phyloP scores from a whole-genome alignment of 2,888 invertebrate species.

The Hirtodrosophila histrioides region DNA sequence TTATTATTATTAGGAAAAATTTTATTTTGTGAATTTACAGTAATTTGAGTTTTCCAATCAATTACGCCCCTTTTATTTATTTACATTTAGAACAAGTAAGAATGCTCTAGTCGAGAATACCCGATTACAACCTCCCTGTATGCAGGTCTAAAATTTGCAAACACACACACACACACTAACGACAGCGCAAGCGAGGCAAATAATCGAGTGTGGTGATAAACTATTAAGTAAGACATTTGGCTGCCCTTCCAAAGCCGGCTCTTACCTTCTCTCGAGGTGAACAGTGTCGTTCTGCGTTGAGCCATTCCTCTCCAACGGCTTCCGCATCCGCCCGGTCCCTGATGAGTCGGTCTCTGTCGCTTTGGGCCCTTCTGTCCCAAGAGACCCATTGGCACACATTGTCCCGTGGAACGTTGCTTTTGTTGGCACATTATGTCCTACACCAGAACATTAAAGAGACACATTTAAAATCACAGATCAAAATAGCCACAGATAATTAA shows the following conservation, averaged over 20 bases:
- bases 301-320: constrained; percentile 94
- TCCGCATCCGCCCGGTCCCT: constrained; percentile 85
- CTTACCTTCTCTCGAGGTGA: constrained; percentile 97
- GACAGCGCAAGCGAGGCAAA: too few relatives aligned
- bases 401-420: constrained; percentile 84
- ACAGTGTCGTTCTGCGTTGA: constrained; percentile 97
- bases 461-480: constrained; percentile 20
- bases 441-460: constrained; percentile 4
- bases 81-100: too few relatives aligned
- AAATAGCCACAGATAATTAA: constrained; percentile 22
- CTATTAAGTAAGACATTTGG: not conserved
- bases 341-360: constrained; percentile 85
- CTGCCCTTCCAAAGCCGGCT: not conserved
- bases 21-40: too few relatives aligned
- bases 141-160: too few relatives aligned
- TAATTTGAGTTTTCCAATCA: too few relatives aligned
- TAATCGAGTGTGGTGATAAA: too few relatives aligned
- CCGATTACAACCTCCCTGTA: too few relatives aligned
- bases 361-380: constrained; percentile 85
- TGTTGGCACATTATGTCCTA: constrained; percentile 85
- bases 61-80: too few relatives aligned
- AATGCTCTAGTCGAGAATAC: too few relatives aligned
- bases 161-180: too few relatives aligned
- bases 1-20: too few relatives aligned
- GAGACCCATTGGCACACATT: constrained; percentile 84